phyloP scores from a whole-genome alignment of 1,140 invertebrate species.

The Brachionus rubens region DNA sequence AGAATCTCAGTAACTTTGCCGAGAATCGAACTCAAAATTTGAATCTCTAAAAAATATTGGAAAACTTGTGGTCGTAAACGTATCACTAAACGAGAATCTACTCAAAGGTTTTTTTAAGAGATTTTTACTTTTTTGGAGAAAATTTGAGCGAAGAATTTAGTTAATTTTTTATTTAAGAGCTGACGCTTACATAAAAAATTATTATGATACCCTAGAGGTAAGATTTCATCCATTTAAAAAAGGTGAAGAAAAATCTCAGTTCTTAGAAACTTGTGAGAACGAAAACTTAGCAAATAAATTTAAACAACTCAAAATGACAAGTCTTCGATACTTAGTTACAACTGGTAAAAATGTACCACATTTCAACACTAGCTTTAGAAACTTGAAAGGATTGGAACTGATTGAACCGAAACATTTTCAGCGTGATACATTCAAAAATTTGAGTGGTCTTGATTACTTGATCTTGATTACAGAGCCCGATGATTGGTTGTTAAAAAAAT shows the following conservation, averaged over 20 bases:
- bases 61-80: background rate
- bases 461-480: background rate
- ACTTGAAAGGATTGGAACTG: slow-evolving; percentile 3
- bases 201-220: background rate
- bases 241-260: background rate
- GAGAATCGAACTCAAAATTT: background rate
- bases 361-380: background rate
- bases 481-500: background rate
- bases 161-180: too few species aligned
- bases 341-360: background rate
- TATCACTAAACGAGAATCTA: background rate
- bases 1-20: too few species aligned
- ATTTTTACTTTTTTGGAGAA: background rate
- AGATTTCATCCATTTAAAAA: background rate
- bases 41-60: background rate
- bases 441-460: slow-evolving; percentile 5
- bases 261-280: background rate
- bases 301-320: background rate
- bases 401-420: background rate
- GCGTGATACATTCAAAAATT: background rate
- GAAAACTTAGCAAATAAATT: background rate
- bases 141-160: background rate
- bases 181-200: too few species aligned
- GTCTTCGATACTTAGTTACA: background rate
- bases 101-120: background rate